Base-by-base conservation (phyloP, 1,140 invertebrate species). In the Epicauta chinensis region DNA sequence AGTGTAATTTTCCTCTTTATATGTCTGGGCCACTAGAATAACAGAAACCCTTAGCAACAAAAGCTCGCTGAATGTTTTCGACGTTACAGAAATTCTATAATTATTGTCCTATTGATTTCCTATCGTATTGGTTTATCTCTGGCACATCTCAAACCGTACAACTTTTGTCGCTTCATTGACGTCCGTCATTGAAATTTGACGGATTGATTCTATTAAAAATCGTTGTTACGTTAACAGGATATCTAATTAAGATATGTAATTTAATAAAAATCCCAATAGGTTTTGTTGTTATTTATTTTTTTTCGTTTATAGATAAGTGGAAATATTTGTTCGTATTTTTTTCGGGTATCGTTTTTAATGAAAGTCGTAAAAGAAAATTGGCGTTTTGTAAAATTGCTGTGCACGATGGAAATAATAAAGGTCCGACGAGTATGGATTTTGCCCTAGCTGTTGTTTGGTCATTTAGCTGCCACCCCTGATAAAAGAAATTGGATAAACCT, bases 401-500 rank as follows among this genome's bases (percentile, higher is more conserved):
- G 45, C 16, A 34, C 45, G 45, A 50, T 50, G 39, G 31, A 50
- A 48, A 32, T 48, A 53, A 53, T 53, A 39, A 45, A 47, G 43
- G 44, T 48, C 48, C 48, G 51, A 36, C 44, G 41, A 42, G 32
- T 48, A 44, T 53, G 43, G 51, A 53, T 53, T 53, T 53, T 39
- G 35, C 51, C 51, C 51, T 45, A 14, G 44, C 37, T 38, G 23
- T 23, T 47, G 39, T 53, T 53, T 53, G 55, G 55, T 56, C 55
- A 56, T 56, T 51, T 43, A 53, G 55, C 55, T 52, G 50, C 51
- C 52, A 45, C 56, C 56, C 56, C 48, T 55, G 55, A 51, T 53
- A 57, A 57, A 57, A 55, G 55, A 55, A 62, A 59, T 53, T 57
- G 55, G 57, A 62, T 59, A 59, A 62, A 62, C 54, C 56, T 61